phyloP scores from a whole-genome alignment of 2,888 invertebrate species.

The Flexamia atlantica region DNA sequence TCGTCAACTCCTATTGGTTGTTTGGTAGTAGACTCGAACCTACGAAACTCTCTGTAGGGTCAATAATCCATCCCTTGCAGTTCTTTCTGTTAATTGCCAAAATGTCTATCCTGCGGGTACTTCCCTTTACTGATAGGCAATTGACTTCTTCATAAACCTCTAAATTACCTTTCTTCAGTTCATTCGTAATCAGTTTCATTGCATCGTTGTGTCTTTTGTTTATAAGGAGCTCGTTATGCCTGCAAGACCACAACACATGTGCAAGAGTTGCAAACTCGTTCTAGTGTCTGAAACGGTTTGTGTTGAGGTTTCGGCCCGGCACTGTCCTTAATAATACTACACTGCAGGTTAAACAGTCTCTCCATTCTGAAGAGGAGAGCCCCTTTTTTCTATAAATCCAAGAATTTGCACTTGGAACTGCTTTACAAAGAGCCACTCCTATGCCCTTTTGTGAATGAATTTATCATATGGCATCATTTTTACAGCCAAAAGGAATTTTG shows the following conservation, averaged over 20 bases:
- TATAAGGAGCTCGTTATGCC: neutral
- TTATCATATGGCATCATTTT: too few relatives aligned
- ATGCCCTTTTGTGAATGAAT: too few relatives aligned
- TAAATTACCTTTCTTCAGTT: neutral
- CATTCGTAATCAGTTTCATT: neutral
- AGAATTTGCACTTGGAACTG: too few relatives aligned
- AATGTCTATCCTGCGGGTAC: neutral
- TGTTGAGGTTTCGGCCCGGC: neutral
- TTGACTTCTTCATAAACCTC: neutral
- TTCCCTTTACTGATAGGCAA: neutral
- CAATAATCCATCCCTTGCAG: neutral
- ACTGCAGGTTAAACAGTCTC: neutral
- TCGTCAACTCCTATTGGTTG: neutral
- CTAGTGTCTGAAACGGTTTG: neutral
- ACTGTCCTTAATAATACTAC: neutral
- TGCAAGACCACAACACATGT: slow-evolving; percentile 7
- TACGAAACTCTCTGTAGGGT: neutral
- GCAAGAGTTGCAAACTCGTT: neutral
- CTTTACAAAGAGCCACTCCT: too few relatives aligned
- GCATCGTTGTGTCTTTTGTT: neutral
- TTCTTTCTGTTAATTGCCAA: neutral
- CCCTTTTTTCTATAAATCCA: too few relatives aligned
- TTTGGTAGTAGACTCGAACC: neutral
- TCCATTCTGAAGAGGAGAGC: too few relatives aligned
- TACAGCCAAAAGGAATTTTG: too few relatives aligned